Percentiles rank a stretch among this genome's conserved stretches.
These are phyloP conservation scores for Pangasius djambal DNA, from an alignment of 2,797 vertebrate species.

Conservation along the genomic window DNA sequence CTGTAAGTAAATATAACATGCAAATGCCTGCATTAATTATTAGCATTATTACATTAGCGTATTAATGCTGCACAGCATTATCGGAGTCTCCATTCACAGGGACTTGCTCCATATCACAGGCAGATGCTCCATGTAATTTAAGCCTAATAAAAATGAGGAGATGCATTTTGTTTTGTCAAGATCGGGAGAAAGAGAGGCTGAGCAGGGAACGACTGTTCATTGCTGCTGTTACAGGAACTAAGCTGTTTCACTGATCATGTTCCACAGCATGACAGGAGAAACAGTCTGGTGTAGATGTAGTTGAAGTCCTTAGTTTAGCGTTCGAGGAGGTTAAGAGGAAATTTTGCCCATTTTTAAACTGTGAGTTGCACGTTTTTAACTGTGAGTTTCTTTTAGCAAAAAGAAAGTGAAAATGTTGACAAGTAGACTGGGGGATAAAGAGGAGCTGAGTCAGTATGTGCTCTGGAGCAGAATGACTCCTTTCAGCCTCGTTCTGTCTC, in stretches of 20 bases:
- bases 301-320: background rate
- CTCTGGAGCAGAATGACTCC: conserved; percentile 1
- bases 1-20: background rate
- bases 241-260: background rate
- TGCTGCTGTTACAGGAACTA: background rate
- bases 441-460: conserved; percentile 2
- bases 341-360: background rate
- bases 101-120: background rate
- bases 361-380: background rate
- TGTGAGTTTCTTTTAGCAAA: background rate
- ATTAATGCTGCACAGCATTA: background rate
- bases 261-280: background rate
- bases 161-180: background rate
- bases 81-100: background rate
- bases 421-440: background rate
- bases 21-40: background rate
- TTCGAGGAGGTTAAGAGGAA: background rate
- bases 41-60: background rate
- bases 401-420: background rate
- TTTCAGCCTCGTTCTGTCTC: background rate
- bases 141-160: background rate
- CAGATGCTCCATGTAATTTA: background rate
- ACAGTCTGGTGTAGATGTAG: background rate
- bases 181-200: background rate
- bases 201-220: background rate